These are phyloP conservation scores for Popillia japonica DNA, from an alignment of 1,140 invertebrate species.

Conservation along the genomic window DNA sequence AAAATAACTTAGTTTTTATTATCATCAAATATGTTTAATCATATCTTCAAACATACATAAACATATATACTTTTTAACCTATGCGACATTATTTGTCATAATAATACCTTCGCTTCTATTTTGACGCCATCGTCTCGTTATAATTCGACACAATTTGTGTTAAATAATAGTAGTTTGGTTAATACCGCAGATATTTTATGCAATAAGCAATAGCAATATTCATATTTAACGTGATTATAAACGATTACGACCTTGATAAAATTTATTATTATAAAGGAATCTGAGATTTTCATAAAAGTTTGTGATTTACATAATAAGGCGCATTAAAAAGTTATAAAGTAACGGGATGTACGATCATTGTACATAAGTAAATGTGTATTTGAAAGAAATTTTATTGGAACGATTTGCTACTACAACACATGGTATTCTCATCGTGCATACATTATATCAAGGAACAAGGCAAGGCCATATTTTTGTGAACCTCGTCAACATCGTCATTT, in stretches of 20 bases:
- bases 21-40: too few relatives aligned
- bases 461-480: slow-evolving; percentile 25
- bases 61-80: too few relatives aligned
- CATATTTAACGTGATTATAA: background rate
- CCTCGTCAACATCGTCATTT: background rate
- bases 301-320: background rate
- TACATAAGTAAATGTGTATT: background rate
- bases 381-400: background rate
- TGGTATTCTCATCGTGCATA: slow-evolving; percentile 14
- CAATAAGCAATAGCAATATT: background rate
- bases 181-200: background rate
- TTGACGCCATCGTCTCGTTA: too few relatives aligned
- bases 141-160: too few relatives aligned
- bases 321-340: background rate
- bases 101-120: too few relatives aligned
- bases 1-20: too few relatives aligned
- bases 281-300: background rate
- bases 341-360: background rate
- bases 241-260: background rate
- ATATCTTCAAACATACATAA: too few relatives aligned
- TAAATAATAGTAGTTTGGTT: too few relatives aligned
- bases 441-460: background rate
- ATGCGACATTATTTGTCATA: too few relatives aligned
- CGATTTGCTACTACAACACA: background rate
- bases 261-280: background rate